These are phyloP conservation scores for Agonopterix subpropinquella DNA, from an alignment of 2,888 invertebrate species.

Conservation along the genomic window DNA sequence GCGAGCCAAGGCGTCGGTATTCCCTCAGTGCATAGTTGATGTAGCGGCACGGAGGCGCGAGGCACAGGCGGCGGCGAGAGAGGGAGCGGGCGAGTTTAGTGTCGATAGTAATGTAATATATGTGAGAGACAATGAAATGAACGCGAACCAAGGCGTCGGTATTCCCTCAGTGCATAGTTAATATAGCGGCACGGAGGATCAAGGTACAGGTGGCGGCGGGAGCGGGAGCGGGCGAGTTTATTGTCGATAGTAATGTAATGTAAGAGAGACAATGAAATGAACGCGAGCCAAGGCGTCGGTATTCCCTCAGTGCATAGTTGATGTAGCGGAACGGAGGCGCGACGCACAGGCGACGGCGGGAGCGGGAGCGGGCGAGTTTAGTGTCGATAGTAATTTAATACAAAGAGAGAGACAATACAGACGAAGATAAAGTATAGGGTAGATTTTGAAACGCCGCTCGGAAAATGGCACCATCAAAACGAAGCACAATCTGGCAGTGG, in stretches of 20 bases:
- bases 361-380: background rate
- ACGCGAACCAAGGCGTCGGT: constrained; percentile 54
- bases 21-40: constrained; percentile 26
- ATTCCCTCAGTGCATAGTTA: constrained; percentile 37
- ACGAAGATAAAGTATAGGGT: too few species aligned
- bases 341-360: background rate
- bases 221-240: background rate
- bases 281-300: background rate
- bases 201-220: background rate
- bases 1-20: constrained; percentile 58
- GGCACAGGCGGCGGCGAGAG: background rate
- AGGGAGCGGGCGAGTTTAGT: constrained; percentile 1
- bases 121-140: constrained; percentile 67
- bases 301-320: too few species aligned
- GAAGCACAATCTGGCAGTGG: too few species aligned
- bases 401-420: too few species aligned
- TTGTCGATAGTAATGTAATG: background rate
- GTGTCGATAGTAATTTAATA: too few species aligned
- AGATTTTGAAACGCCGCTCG: too few species aligned
- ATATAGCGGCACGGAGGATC: too few species aligned
- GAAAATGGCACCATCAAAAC: too few species aligned
- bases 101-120: constrained; percentile 9
- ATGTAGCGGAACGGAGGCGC: background rate
- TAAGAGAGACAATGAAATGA: background rate
- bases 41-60: too few species aligned